Evolutionary conservation across 2,797 vertebrate genomes (phyloP), one percentile per base, ranked within the genome.

Genomic region (Pagetopsis macropterus): DNA sequence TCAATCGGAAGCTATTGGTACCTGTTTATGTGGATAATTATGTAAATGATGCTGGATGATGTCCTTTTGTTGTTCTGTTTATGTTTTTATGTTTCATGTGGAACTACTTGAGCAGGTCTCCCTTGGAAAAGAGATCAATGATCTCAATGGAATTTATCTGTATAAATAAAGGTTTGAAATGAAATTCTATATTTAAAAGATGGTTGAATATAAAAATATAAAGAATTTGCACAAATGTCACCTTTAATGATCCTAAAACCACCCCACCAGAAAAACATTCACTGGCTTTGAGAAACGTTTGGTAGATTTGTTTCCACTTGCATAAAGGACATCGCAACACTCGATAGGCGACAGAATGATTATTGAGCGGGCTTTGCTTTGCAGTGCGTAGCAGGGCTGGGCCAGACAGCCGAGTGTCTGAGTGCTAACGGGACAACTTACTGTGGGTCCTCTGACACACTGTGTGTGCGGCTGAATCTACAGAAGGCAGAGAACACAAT

Each of bases 361-460:
- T 57, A 44, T 68, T 58, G 48, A 67, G 70, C 0, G 6, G 11
- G 19, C 5, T 62, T 41, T 71, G 51, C 45, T 67, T 40, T 48
- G 46, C 3, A 40, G 23, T 49, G 69, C 62, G 50, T 68, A 82
- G 82, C 81, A 70, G 81, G 17, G 72, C 51, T 0, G 33, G 55
- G 69, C 59, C 71, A 69, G 54, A 62, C 43, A 75, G 75, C 66
- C 17, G 64, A 69, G 58, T 44, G 43, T 76, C 70, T 33, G 16
- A 70, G 49, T 14, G 60, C 46, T 43, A 52, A 65, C 45, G 65
- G 86, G 61, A 75, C 79, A 90, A 99, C 97, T 99, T 98, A 99
- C 97, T 97, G 96, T 89, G 94, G 91, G 86, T 97, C 96, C 94
- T 96, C 95, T 95, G 96, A 97, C 93, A 96, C 95, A 97, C 95